Percentiles rank a stretch among this genome's conserved stretches.
Evolutionary conservation across 1,140 invertebrate genomes (phyloP).

Genomic region (Drosophila parabipectinata): DNA sequence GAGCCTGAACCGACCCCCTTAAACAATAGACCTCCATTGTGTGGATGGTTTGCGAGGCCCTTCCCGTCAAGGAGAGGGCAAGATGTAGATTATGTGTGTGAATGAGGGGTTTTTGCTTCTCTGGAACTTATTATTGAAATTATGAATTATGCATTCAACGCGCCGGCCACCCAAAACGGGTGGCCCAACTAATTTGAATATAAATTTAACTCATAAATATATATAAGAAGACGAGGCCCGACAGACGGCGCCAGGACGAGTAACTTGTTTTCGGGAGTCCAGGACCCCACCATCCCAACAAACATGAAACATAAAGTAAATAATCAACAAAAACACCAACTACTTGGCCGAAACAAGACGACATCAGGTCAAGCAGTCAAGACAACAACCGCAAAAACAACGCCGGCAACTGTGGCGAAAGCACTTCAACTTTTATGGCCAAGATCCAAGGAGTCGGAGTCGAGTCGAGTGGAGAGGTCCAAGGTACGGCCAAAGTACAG

Average conservation of each 20-base stretch:
- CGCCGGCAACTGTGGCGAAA: conserved; percentile 18
- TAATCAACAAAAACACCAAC: conserved; percentile 47
- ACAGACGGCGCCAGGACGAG: conserved; percentile 44
- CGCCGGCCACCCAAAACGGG: conserved; percentile 3
- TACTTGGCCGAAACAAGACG: conserved; percentile 44
- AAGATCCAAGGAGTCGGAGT: conserved; percentile 6
- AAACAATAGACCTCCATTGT: conserved; percentile 62
- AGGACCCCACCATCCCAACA: not conserved
- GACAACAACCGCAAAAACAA: conserved; percentile 28
- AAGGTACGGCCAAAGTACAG: not conserved
- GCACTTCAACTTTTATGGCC: conserved; percentile 59
- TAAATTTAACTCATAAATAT: conserved; percentile 59
- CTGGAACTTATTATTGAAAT: conserved; percentile 65
- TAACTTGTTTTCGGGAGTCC: conserved; percentile 23
- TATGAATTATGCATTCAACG: conserved; percentile 60
- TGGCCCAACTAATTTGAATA: conserved; percentile 50
- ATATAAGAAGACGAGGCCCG: conserved; percentile 42
- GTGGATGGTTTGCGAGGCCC: conserved; percentile 14
- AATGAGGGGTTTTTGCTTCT: conserved; percentile 28
- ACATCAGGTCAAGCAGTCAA: conserved; percentile 62
- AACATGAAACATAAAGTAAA: conserved; percentile 52
- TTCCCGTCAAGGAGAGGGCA: not conserved
- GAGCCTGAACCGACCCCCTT: conserved; percentile 41
- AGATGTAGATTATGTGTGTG: conserved; percentile 29
- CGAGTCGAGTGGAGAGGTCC: not conserved